Evolutionary conservation across 2,113 vertebrate species (phyloP).

Genomic region (Chiloscyllium plagiosum): DNA sequence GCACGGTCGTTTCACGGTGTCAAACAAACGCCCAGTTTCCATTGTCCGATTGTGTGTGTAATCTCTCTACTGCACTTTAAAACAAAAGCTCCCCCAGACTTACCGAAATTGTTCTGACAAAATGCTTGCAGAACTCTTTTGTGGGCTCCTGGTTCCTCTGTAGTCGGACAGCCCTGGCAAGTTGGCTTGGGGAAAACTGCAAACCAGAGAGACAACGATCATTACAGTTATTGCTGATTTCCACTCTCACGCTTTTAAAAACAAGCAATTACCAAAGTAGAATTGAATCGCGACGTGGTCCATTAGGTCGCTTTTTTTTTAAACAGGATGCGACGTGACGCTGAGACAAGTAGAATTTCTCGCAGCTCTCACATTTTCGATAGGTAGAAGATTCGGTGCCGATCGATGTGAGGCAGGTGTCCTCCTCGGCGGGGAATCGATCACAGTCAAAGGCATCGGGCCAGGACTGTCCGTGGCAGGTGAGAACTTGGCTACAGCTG

Average conservation of each 20-base stretch:
- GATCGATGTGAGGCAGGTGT: constrained; percentile 66
- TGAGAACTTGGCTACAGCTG: constrained; percentile 66
- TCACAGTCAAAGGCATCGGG: constrained; percentile 67
- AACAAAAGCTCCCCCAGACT: constrained; percentile 42
- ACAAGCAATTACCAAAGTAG: not conserved
- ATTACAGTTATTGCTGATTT: not conserved
- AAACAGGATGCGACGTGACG: not conserved
- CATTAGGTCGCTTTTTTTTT: not conserved
- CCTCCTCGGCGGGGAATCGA: constrained; percentile 69
- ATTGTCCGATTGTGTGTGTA: not conserved
- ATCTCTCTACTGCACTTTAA: not conserved
- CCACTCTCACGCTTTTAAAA: not conserved
- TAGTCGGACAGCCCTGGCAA: constrained; percentile 71
- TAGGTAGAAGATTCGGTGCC: constrained; percentile 54
- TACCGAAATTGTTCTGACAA: constrained; percentile 74
- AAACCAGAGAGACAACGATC: constrained; percentile 40
- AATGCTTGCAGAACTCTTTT: constrained; percentile 66
- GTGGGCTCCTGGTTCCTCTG: constrained; percentile 60
- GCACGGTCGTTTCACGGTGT: not conserved
- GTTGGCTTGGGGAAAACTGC: constrained; percentile 67
- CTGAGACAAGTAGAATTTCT: too few relatives aligned
- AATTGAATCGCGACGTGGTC: not conserved
- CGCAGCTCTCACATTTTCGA: constrained; percentile 62
- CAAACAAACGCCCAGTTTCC: not conserved
- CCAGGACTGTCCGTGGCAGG: constrained; percentile 72